These are phyloP conservation scores for Orchesella cincta DNA, from an alignment of 1,140 invertebrate genomes.

Conservation along the genomic window DNA sequence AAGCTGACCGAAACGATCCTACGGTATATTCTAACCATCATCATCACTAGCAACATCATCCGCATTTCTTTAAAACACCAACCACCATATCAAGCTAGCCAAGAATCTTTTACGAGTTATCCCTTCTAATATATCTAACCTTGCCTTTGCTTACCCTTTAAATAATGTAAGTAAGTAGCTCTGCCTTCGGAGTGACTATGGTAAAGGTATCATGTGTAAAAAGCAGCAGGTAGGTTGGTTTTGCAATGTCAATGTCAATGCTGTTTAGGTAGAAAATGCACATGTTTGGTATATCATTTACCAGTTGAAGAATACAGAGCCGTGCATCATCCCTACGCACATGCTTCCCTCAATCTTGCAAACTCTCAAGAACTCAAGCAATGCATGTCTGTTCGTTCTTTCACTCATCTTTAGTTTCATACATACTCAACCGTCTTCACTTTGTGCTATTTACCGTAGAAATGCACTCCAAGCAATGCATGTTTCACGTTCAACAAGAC, in stretches of 20 bases:
- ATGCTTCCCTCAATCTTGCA: too few relatives aligned
- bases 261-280: neutral
- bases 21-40: conserved; percentile 30
- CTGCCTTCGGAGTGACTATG: too few relatives aligned
- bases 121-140: neutral
- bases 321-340: too few relatives aligned
- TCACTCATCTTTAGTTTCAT: too few relatives aligned
- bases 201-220: too few relatives aligned
- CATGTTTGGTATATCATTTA: neutral
- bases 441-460: too few relatives aligned
- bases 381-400: too few relatives aligned
- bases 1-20: conserved; percentile 27
- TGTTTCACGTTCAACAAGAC: too few relatives aligned
- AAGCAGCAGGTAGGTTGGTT: neutral
- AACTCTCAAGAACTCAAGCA: too few relatives aligned
- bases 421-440: too few relatives aligned
- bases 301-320: neutral
- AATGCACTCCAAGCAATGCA: too few relatives aligned
- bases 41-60: neutral
- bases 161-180: neutral
- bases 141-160: neutral
- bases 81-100: conserved; percentile 1
- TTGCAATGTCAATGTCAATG: conserved; percentile 20
- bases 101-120: neutral
- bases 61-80: neutral